Conservation (phyloP, 2,888 invertebrate genomes). For the Hipparchia semele region DNA sequence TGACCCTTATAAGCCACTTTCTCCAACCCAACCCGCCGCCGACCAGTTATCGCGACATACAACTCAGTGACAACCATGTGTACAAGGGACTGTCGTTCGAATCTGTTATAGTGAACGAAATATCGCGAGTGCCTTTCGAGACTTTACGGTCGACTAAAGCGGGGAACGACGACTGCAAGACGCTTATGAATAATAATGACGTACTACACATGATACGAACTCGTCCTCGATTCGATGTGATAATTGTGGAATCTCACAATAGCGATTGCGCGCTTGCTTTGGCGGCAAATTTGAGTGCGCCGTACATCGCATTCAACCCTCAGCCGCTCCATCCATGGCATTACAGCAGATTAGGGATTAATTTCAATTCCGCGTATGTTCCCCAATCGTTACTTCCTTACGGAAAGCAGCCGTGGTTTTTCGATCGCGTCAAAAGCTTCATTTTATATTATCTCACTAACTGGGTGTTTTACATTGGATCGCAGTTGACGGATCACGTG, state of each 20-base stretch:
- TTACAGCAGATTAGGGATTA: conserved; percentile 73
- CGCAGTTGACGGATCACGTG: conserved; percentile 72
- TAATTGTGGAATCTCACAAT: conserved; percentile 89
- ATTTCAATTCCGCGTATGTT: conserved; percentile 79
- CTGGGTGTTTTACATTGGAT: conserved; percentile 76
- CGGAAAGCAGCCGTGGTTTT: conserved; percentile 74
- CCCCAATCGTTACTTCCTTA: conserved; percentile 70
- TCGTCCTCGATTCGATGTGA: conserved; percentile 85
- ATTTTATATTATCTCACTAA: conserved; percentile 69
- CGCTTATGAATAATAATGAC: conserved; percentile 76
- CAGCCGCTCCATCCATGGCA: conserved; percentile 82
- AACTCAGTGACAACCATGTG: conserved; percentile 69
- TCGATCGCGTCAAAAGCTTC: conserved; percentile 71
- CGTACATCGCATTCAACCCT: conserved; percentile 84
- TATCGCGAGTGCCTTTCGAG: conserved; percentile 76
- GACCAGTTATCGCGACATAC: conserved; percentile 80
- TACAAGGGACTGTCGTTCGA: conserved; percentile 74
- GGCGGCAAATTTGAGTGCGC: conserved; percentile 85
- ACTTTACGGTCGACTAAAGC: conserved; percentile 74
- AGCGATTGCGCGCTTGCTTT: conserved; percentile 88
- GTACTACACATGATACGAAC: conserved; percentile 78
- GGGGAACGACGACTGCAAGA: conserved; percentile 78
- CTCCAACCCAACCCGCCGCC: conserved; percentile 71
- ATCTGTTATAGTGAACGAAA: conserved; percentile 74
- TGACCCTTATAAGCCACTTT: conserved; percentile 81